Base-by-base conservation (phyloP, 2,113 vertebrate genomes). In the Circaetus cinerascens region DNA sequence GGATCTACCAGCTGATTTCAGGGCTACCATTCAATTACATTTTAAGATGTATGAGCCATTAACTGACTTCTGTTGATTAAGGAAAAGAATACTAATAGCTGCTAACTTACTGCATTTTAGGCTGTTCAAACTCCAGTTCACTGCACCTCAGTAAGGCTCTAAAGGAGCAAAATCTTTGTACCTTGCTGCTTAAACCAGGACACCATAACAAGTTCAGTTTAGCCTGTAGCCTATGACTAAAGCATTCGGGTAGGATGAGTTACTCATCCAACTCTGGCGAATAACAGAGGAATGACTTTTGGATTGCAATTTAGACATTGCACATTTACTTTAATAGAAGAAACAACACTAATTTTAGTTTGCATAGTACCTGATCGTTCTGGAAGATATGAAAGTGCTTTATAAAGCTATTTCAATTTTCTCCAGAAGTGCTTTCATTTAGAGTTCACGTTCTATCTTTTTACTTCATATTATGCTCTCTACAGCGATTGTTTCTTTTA, bases 391-490 rank as follows among this genome's bases (percentile, higher is more conserved):
- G 6, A n/a, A 86, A 91, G 41, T 26, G 56, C 92, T 94, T 95
- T 46, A 76, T 76, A 83, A 93, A 88, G 71, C 78, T 56, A 66
- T 82, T 69, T 77, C 62, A 10, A 74, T 92, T 85, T 88, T 68
- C 77, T 80, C 67, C 57, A 69, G 16, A 30, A 91, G 34, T 11
- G 36, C 50, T 86, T 91, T 67, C 89, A 79, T 40, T 81, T 78
- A 56, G 75, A 80, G 72, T 46, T 89, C 71, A 59, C 71, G 81
- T 95, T 83, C 45, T 48, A 72, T 22, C 40, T 66, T 85, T 36
- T 71, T 12, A 60, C 21, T 63, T 64, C 22, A 12, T 80, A 63
- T 77, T 18, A 67, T 1, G 0, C 29, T 50, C 90, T 78, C 72
- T 7, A 8, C 83, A 78, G 55, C 2, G 3, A 84, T 79, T 67